Base-by-base conservation (phyloP, 53 echinoderm and acorn worm genomes). In the Glandiceps talaboti region DNA sequence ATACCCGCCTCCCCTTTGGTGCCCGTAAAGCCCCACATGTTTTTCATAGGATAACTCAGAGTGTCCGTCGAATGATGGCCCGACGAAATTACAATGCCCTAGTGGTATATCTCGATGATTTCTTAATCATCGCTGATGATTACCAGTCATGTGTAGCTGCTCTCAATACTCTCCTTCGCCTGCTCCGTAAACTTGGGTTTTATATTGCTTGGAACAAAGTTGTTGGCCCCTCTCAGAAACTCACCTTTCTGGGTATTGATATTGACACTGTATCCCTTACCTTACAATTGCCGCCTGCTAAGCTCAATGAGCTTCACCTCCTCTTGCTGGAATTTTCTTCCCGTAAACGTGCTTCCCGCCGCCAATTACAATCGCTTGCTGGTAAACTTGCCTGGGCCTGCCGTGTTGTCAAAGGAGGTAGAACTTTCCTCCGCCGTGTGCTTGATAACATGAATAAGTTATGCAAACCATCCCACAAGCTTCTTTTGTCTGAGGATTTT, bases 401-500 rank as follows among this genome's bases (percentile, higher is more conserved):
- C 64, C 6, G 64, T 12, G 64, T 45, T 6, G 20, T 45, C 64
- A 45, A 45, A 45, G 64, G 64, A 45, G 64, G 64, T 45, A 45
- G 64, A 45, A 45, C 64, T 45, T 45, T 45, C 64, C 20, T 45
- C 64, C 64, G 64, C 6, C 64, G 64, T 20, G 20, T 45, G 6
- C 64, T 45, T 20, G 20, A 45, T 20, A 6, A 45, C 6, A 6
- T 45, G 6, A 45, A 20, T 20, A 45, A 45, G 20, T 20, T 45
- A 45, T 20, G 64, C 26, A 32, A 33, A 14, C 33, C 32, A 28
- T 29, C 32, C 12, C 79, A 79, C 33, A 80, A 80, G 73, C 64
- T 80, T 73, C 64, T 28, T 25, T 27, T 80, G 25, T n/a, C 27
- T 73, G 0, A 80, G 1, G 80, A 80, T 0, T 80, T 80, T 80